A percentile compares a stretch with the other conserved stretches of the same genome.
These are phyloP conservation scores for Austrofundulus limnaeus DNA, from an alignment of 2,113 vertebrate genomes.

Conservation along the genomic window DNA sequence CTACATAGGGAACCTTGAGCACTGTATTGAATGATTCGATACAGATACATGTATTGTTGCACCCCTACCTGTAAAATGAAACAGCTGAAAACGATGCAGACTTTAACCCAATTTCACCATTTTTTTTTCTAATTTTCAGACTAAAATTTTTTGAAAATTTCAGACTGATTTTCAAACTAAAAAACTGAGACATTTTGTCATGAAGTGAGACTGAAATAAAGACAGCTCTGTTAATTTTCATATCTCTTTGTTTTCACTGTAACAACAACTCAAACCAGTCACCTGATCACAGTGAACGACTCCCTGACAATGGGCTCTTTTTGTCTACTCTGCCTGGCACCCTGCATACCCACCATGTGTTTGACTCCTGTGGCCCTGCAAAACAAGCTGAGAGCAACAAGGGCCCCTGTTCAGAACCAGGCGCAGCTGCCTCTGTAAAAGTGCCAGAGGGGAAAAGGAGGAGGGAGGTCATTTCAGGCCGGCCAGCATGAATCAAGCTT, in stretches of 20 bases:
- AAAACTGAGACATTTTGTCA: too few relatives aligned
- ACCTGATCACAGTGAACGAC: constrained; percentile 24
- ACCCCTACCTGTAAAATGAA: too few relatives aligned
- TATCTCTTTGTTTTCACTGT: neutral
- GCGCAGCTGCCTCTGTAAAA: constrained; percentile 53
- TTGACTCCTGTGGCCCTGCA: constrained; percentile 32
- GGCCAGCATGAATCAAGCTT: constrained; percentile 49
- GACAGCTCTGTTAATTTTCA: neutral
- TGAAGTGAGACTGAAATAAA: neutral
- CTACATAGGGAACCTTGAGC: too few relatives aligned
- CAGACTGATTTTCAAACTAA: too few relatives aligned
- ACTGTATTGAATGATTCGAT: too few relatives aligned
- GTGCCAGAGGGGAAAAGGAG: constrained; percentile 14
- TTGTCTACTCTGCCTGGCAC: constrained; percentile 50
- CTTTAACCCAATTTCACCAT: too few relatives aligned
- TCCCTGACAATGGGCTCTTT: constrained; percentile 43
- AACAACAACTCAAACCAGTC: constrained; percentile 10
- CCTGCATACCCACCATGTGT: constrained; percentile 42
- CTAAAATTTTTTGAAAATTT: too few relatives aligned
- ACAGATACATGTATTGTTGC: too few relatives aligned
- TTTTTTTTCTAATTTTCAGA: too few relatives aligned
- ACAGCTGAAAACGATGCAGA: too few relatives aligned
- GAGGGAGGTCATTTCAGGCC: constrained; percentile 34
- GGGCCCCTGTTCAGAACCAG: constrained; percentile 52
- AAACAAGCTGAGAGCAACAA: constrained; percentile 55